Evolutionary conservation across 2,888 invertebrate genomes (phyloP).

Genomic region (Heliconius cydno): DNA sequence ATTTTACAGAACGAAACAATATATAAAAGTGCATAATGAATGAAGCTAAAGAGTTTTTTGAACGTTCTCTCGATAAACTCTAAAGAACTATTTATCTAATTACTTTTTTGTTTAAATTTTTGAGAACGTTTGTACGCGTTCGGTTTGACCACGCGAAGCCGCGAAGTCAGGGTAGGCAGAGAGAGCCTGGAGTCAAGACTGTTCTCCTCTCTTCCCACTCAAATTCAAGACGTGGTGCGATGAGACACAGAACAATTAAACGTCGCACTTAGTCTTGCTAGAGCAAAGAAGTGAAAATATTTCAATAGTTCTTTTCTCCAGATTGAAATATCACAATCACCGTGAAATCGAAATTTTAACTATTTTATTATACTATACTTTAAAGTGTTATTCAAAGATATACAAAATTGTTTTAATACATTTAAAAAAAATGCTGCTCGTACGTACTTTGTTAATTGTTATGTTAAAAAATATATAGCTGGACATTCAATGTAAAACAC

Average conservation of each 20-base stretch:
- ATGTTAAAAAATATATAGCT: background rate
- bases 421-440: background rate
- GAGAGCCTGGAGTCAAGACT: background rate
- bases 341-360: too few species aligned
- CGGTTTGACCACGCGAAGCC: background rate
- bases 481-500: slow-evolving; percentile 20
- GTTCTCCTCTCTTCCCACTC: background rate
- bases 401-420: background rate
- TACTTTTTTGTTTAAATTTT: too few species aligned
- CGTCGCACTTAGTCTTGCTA: background rate
- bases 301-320: too few species aligned
- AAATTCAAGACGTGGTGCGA: background rate
- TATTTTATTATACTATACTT: background rate
- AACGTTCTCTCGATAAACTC: too few species aligned
- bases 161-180: background rate
- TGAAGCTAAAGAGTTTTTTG: background rate
- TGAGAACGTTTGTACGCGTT: too few species aligned
- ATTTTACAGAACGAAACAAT: background rate
- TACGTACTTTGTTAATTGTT: background rate
- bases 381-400: background rate
- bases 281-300: background rate
- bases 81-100: too few species aligned
- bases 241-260: background rate
- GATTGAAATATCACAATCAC: too few species aligned
- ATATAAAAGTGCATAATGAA: too few species aligned